A percentile compares a stretch with the other conserved stretches of the same genome.
Conservation (phyloP, 2,113 vertebrate species). For the Dermatemys mawii region DNA sequence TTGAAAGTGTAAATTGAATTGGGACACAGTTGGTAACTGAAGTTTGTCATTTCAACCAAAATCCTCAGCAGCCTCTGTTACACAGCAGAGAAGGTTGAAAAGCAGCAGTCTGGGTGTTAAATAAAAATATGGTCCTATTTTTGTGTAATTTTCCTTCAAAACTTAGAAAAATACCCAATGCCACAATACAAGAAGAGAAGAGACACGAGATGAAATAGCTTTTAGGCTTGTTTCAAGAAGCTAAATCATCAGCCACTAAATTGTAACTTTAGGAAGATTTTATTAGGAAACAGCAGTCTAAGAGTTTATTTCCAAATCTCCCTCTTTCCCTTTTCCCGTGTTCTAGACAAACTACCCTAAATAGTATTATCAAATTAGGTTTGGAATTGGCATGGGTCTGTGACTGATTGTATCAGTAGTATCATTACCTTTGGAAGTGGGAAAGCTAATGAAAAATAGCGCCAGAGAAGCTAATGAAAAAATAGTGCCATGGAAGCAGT, state of each 20-base stretch:
- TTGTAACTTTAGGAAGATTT: not conserved
- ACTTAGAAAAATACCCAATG: not conserved
- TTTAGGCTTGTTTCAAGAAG: not conserved
- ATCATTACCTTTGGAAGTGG: not conserved
- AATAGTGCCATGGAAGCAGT: not conserved
- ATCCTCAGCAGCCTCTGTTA: not conserved
- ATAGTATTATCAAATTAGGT: not conserved
- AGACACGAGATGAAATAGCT: not conserved
- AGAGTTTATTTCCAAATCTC: not conserved
- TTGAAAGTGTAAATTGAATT: conserved; percentile 26
- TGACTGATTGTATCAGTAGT: not conserved
- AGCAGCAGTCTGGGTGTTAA: not conserved
- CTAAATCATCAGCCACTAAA: not conserved
- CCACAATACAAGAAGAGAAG: not conserved
- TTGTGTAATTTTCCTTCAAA: not conserved
- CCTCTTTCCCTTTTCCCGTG: not conserved
- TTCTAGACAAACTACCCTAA: not conserved
- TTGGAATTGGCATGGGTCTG: not conserved
- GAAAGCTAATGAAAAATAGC: not conserved
- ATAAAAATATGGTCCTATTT: not conserved
- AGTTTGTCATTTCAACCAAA: conserved; percentile 16
- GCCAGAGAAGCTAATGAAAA: not conserved
- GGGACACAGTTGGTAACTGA: not conserved
- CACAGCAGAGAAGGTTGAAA: rapidly evolving
- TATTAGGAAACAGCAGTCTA: not conserved